A percentile compares a stretch with the other conserved stretches of the same genome.
phyloP scores from a whole-genome alignment of 2,888 invertebrate species.

The Hirtodrosophila confusa region DNA sequence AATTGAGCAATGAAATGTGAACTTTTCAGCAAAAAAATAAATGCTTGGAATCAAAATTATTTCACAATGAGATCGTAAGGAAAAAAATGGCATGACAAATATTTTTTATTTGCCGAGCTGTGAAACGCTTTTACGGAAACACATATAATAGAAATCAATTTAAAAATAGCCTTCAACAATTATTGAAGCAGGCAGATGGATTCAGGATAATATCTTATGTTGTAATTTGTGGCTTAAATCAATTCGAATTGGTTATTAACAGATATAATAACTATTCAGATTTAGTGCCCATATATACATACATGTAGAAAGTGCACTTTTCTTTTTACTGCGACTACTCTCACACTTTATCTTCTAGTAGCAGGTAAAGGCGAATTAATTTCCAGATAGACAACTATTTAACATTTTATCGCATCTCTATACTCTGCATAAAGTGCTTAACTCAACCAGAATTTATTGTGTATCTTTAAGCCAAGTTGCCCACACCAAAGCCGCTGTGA shows the following conservation, averaged over 20 bases:
- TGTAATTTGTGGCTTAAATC: too few species aligned
- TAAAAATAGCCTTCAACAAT: too few species aligned
- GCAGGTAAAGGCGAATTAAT: conserved; percentile 22
- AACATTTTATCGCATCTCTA: conserved; percentile 44
- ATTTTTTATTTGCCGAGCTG: neutral
- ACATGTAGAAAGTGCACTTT: too few species aligned
- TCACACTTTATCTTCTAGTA: too few species aligned
- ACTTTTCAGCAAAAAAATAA: conserved; percentile 56
- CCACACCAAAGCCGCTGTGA: conserved; percentile 5
- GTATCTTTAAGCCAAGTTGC: conserved; percentile 40
- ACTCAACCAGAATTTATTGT: conserved; percentile 58
- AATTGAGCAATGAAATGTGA: conserved; percentile 79
- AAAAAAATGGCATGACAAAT: conserved; percentile 2
- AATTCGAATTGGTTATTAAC: too few species aligned
- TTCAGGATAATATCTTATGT: too few species aligned
- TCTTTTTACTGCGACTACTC: too few species aligned
- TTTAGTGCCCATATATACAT: too few species aligned
- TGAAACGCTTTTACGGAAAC: too few species aligned
- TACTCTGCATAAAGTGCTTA: conserved; percentile 43
- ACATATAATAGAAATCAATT: too few species aligned
- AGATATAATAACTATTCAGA: too few species aligned
- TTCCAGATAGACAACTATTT: conserved; percentile 19
- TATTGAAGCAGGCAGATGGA: too few species aligned
- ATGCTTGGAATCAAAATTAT: conserved; percentile 22
- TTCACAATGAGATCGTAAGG: conserved; percentile 7